phyloP scores from a whole-genome alignment of 2,797 vertebrate genomes.

The Tinamus major region DNA sequence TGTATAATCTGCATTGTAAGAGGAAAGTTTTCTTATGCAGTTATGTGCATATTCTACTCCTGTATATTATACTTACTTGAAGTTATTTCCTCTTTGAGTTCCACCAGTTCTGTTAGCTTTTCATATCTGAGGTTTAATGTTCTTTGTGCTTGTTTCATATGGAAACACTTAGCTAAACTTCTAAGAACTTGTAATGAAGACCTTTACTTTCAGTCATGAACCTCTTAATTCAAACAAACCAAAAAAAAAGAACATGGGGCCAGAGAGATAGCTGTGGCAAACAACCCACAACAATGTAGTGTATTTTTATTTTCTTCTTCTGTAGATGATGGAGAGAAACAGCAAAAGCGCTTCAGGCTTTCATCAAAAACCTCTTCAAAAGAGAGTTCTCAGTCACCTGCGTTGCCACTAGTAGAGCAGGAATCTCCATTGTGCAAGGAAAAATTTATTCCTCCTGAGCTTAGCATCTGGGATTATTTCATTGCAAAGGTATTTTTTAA shows the following conservation, averaged over 20 bases:
- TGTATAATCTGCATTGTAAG: neutral
- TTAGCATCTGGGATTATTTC: constrained; percentile 99
- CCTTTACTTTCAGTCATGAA: neutral
- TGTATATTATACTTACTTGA: neutral
- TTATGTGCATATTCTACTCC: neutral
- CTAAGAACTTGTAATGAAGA: neutral
- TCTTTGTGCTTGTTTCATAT: neutral
- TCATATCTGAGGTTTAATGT: neutral
- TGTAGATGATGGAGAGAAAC: constrained; percentile 83
- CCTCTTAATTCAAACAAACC: neutral
- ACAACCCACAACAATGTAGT: neutral
- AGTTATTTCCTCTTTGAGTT: neutral
- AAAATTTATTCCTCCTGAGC: constrained; percentile 93
- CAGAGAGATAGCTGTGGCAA: neutral
- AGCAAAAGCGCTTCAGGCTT: constrained; percentile 81
- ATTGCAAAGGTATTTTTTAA: constrained; percentile 89
- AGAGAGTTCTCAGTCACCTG: constrained; percentile 79
- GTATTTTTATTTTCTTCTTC: constrained; percentile 76
- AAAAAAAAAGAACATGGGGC: neutral
- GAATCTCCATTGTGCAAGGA: constrained; percentile 85
- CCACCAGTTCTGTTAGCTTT: neutral
- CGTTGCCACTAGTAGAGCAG: constrained; percentile 78
- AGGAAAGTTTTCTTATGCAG: neutral
- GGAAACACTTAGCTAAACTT: neutral
- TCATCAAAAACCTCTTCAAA: constrained; percentile 83